Conservation (phyloP, 2,113 vertebrate species). For the Gallinago media region DNA sequence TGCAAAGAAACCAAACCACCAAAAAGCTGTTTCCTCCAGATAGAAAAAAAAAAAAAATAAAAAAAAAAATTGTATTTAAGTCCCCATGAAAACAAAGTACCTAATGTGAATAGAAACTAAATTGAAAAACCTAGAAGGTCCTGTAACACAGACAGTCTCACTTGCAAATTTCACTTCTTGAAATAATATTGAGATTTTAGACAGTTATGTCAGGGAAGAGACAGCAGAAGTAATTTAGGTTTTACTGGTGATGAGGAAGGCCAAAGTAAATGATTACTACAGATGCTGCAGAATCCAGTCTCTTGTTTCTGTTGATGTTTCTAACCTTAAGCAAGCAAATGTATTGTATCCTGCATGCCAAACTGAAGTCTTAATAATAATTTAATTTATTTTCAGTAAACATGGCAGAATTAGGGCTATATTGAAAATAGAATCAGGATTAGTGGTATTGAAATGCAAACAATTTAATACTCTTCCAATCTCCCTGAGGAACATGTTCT, state of each 20-base stretch:
- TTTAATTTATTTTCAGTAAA: not conserved
- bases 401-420: not conserved
- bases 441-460: slow-evolving; percentile 3
- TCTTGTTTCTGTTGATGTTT: not conserved
- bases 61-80: not conserved
- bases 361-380: not conserved
- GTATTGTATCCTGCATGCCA: not conserved
- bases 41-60: not conserved
- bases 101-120: not conserved
- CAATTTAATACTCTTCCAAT: slow-evolving; percentile 28
- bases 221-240: not conserved
- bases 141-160: not conserved
- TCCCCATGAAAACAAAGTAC: not conserved
- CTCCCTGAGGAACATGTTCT: not conserved
- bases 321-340: slow-evolving; percentile 13
- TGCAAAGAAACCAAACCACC: not conserved
- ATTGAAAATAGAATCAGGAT: slow-evolving; percentile 23
- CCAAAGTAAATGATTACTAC: not conserved
- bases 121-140: not conserved
- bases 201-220: not conserved
- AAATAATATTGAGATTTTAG: not conserved
- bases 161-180: not conserved
- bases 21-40: slow-evolving; percentile 1
- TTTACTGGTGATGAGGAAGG: not conserved
- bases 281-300: not conserved